These are phyloP conservation scores for Montipora cactus DNA, from an alignment of 64 coral and sea anemone genomes.

Conservation along the genomic window DNA sequence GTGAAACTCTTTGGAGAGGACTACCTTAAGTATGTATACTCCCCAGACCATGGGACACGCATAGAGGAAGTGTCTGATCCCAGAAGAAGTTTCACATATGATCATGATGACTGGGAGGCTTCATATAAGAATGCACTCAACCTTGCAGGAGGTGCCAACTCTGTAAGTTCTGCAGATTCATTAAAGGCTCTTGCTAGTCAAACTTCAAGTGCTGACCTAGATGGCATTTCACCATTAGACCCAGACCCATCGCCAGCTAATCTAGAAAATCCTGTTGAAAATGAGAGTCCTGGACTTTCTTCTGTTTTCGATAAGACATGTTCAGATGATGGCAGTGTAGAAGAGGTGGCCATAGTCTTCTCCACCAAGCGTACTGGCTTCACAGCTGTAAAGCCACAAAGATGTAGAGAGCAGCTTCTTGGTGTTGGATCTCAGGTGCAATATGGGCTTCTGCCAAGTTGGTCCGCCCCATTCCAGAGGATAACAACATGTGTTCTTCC, in stretches of 20 bases:
- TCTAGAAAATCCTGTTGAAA: not conserved
- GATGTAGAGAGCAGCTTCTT: not conserved
- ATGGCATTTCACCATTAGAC: not conserved
- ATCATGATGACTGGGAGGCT: constrained; percentile 44
- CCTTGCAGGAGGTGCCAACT: not conserved
- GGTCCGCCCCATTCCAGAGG: not conserved
- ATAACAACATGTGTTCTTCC: not conserved
- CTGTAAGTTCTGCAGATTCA: constrained; percentile 27
- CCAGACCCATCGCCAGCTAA: not conserved
- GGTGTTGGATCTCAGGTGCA: not conserved
- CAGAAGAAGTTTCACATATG: constrained; percentile 16
- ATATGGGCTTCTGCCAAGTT: not conserved
- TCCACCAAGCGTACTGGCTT: not conserved
- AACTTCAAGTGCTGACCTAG: not conserved
- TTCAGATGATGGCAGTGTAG: not conserved
- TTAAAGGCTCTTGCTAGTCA: constrained; percentile 24
- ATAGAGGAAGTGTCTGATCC: constrained; percentile 8
- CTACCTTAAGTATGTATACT: constrained; percentile 46
- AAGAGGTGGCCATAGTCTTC: not conserved
- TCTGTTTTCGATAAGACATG: not conserved
- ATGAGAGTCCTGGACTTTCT: not conserved
- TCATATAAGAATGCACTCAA: not conserved
- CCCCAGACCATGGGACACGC: constrained; percentile 19
- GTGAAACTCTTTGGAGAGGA: constrained; percentile 43
- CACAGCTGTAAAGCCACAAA: not conserved